phyloP scores from a whole-genome alignment of 2,113 vertebrate genomes.

The Eira barbara region DNA sequence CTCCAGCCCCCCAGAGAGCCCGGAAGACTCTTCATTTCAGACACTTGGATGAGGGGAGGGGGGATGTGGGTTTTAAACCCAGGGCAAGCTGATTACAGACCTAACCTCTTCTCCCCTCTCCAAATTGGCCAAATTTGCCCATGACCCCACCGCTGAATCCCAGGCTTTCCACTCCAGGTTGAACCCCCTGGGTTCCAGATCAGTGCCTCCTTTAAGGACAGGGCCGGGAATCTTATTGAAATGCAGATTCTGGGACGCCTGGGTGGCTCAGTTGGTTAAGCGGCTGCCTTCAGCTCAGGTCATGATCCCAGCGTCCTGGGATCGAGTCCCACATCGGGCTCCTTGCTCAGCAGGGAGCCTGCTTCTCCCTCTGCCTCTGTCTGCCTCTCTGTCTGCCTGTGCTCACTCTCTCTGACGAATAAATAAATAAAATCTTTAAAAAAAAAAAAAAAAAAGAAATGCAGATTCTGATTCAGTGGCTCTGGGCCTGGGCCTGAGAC shows the following conservation, averaged over 20 bases:
- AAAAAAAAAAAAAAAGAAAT: too few species aligned
- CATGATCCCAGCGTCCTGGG: too few species aligned
- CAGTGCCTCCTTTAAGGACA: not conserved
- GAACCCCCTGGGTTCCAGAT: not conserved
- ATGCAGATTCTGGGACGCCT: not conserved
- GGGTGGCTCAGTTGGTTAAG: too few species aligned
- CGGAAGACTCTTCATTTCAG: fast-evolving
- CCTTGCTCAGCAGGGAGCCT: too few species aligned
- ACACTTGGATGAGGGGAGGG: not conserved
- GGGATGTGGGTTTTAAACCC: not conserved
- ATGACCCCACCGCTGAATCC: fast-evolving
- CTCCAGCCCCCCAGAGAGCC: not conserved
- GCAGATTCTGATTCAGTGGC: not conserved
- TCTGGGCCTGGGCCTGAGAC: not conserved
- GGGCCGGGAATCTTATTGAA: not conserved
- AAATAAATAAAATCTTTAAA: too few species aligned
- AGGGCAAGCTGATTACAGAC: not conserved
- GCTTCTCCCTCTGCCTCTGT: too few species aligned
- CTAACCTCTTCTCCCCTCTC: not conserved
- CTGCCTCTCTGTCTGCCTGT: too few species aligned
- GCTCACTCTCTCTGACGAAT: too few species aligned
- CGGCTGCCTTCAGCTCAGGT: too few species aligned
- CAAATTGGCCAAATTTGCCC: not conserved
- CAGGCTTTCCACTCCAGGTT: not conserved
- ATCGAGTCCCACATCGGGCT: too few species aligned